Evolutionary conservation across 1,140 invertebrate genomes (phyloP), one percentile per base, ranked within the genome.

Genomic region (Galendromus occidentalis): DNA sequence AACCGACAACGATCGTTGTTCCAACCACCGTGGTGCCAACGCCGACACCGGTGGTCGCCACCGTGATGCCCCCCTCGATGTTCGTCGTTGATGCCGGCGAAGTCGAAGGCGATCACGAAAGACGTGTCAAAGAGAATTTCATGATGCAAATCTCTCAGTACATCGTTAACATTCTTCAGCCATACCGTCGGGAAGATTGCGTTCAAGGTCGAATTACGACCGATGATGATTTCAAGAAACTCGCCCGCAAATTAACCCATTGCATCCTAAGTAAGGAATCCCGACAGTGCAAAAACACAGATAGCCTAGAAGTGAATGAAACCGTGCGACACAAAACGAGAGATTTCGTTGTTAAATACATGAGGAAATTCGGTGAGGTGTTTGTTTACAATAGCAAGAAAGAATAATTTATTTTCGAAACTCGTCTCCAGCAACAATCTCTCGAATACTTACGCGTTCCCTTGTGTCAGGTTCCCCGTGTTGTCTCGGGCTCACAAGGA

Each of bases 211-310:
- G 85, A 69, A 96, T 98, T 69, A 85, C 82, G 0, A 86, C 82
- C 72, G 92, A 85, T 0, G 88, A 92, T 55, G 91, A 97, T 75
- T 97, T 95, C 75, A 95, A 95, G 75, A 88, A 93, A 77, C 79
- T 98, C 25, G 91, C 92, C 0, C 83, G 90, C 77, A 94, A 95
- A 82, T 91, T 97, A 25, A 96, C 91, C 0, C 90, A 95, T 76
- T 90, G 92, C 76, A 88, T 98, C n/a, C 85, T 94, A 81, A 82
- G 89, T 51, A 97, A 98, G 78, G 92, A 96, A 76, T 76, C 93
- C 72, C 92, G 91, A 72, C 90, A 95, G 72, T 91, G 90, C 71
- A 84, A 85, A 65, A 84, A 83, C 65, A 85, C 89, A 0, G 88
- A 91, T 70, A 86, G 91, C 69, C 74, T 94, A 39, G 82, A 87